Conservation (phyloP, 2,888 invertebrate genomes). For the Leucozona laternaria region DNA sequence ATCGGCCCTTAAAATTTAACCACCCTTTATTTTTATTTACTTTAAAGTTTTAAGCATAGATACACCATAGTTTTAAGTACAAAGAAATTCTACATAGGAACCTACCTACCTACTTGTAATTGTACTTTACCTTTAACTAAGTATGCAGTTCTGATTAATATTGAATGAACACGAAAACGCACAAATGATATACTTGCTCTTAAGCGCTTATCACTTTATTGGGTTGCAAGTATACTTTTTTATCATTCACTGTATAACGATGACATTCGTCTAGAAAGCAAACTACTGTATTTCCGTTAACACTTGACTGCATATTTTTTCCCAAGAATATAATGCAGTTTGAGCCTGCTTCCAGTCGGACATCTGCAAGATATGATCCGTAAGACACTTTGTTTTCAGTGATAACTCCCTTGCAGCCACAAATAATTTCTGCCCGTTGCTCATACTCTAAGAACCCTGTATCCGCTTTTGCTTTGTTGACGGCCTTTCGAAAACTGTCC, state of each 20-base stretch:
- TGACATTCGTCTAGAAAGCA: not conserved
- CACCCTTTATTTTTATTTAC: no score
- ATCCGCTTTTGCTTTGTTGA: constrained; percentile 24
- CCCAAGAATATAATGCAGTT: not conserved
- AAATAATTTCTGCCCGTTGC: not conserved
- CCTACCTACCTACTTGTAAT: no score
- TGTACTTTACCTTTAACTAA: no score
- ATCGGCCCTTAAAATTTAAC: no score
- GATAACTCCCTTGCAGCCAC: constrained; percentile 3
- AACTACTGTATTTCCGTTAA: not conserved
- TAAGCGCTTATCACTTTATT: constrained; percentile 14
- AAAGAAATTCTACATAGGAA: no score
- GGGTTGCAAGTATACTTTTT: constrained; percentile 10
- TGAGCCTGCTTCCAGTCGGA: not conserved
- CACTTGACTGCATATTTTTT: not conserved
- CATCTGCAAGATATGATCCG: not conserved
- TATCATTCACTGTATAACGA: not conserved
- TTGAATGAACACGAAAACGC: not conserved
- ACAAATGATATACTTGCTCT: not conserved
- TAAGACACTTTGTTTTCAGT: not conserved
- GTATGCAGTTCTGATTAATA: no score
- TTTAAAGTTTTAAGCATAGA: no score
- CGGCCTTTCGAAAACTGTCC: not conserved
- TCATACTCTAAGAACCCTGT: constrained; percentile 11
- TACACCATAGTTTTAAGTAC: no score